These are phyloP conservation scores for Epinotia bilunana DNA, from an alignment of 2,888 invertebrate genomes.

Conservation along the genomic window DNA sequence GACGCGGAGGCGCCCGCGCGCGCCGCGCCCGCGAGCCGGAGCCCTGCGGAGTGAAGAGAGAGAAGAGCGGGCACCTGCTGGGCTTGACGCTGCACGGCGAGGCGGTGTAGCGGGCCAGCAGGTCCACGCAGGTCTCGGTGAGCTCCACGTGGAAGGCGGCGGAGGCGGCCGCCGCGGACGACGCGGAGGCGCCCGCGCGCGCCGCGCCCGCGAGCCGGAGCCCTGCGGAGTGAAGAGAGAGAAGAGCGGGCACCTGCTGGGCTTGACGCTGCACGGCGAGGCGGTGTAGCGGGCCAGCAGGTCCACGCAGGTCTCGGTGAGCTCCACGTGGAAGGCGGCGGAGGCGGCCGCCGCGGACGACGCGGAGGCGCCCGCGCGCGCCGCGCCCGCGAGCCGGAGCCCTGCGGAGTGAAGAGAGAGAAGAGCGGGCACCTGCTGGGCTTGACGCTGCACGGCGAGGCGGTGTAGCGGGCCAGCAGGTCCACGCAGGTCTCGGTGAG, in stretches of 20 bases:
- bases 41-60: too few relatives aligned
- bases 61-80: background rate
- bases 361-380: background rate
- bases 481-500: constrained; percentile 16
- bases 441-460: constrained; percentile 55
- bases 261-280: constrained; percentile 56
- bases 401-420: too few relatives aligned
- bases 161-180: constrained; percentile 63
- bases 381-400: too few relatives aligned
- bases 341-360: constrained; percentile 62
- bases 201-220: too few relatives aligned
- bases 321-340: constrained; percentile 76
- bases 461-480: constrained; percentile 13
- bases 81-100: constrained; percentile 56
- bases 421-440: constrained; percentile 1
- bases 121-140: constrained; percentile 15
- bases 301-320: constrained; percentile 16
- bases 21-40: too few relatives aligned
- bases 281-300: constrained; percentile 12
- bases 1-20: background rate
- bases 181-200: background rate
- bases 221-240: too few relatives aligned
- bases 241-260: background rate
- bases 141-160: constrained; percentile 75
- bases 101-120: constrained; percentile 12